These are phyloP conservation scores for Parochlus steinenii DNA, from an alignment of 2,888 invertebrate genomes.

Conservation along the genomic window DNA sequence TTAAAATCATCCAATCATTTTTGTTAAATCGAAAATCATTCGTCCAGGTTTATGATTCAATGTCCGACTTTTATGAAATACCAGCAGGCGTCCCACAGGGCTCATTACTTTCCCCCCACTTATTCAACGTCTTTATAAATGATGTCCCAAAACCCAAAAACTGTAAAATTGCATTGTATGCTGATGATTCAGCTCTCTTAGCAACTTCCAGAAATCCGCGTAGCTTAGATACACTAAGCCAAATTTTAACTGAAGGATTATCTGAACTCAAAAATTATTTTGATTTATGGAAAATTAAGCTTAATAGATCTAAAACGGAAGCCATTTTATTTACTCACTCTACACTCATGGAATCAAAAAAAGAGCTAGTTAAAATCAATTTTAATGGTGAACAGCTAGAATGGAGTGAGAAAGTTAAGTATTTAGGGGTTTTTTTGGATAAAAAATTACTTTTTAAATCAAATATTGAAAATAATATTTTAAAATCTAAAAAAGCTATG, in stretches of 20 bases:
- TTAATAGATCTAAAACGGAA: not conserved
- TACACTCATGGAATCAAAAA: not conserved
- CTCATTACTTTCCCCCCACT: constrained; percentile 16
- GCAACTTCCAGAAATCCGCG: too few relatives aligned
- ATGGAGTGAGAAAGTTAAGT: not conserved
- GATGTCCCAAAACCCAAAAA: constrained; percentile 16
- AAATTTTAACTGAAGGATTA: too few relatives aligned
- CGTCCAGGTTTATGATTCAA: constrained; percentile 15
- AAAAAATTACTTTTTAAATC: too few relatives aligned
- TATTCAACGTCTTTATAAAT: constrained; percentile 16
- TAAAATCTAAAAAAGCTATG: too few relatives aligned
- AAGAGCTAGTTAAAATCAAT: not conserved
- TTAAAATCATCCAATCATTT: constrained; percentile 17
- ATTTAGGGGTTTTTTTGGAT: not conserved
- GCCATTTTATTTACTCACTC: not conserved
- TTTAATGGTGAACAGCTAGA: not conserved
- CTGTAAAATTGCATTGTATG: constrained; percentile 13
- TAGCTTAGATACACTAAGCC: too few relatives aligned
- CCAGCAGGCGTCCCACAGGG: constrained; percentile 20
- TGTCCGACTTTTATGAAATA: constrained; percentile 13
- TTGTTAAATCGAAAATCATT: constrained; percentile 16
- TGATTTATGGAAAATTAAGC: too few relatives aligned
- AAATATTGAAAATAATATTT: too few relatives aligned
- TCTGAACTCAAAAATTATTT: too few relatives aligned
- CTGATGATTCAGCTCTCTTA: constrained; percentile 14